Base-by-base conservation (phyloP, 2,888 invertebrate species). In the Drosophila siamana region DNA sequence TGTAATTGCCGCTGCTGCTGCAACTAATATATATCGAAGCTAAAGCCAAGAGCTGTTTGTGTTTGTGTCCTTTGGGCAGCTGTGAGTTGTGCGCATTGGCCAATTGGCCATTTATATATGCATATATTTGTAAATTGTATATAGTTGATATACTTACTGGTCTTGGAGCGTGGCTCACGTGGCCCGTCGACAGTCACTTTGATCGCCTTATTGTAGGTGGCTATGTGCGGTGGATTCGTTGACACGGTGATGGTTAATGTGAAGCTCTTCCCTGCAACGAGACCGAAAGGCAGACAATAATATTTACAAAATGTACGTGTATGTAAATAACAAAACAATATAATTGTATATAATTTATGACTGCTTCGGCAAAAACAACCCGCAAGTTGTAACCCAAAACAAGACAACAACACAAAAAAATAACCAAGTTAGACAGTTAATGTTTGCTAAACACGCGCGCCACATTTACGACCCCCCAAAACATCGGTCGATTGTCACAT, bases 161-260 rank as follows among this genome's bases (percentile, higher is more conserved):
- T 97, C 94, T 98, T 98, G 80, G 97, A 97, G 90, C 98, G 94
- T 5, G 99, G 98, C 92, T 98, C 98, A 87, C 99, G 93, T 8
- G 99, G 99, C 79, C 99, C 99, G 92, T 99, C 99, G 59, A 99
- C 98, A 19, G 99, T 99, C 80, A 99, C 98, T 93, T 99, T 99
- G 93, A 99, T 99, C 74, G 98, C 98, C 92, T 98, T 98, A 92
- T 96, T 96, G 93, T 98, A 98, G 13, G 98, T 97, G 68, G 98
- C 96, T 72, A 99, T 96, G 93, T 98, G 98, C n/a, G 98, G 97
- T 56, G 99, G 99, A 86, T 96, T 95, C 84, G 98, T 97, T 85
- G 97, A 97, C 77, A 99, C 95, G 70, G 97, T 97, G 93, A 99
- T 99, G 90, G 98, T 98, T 91, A 99, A 93, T 65, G 98, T 98